Evolutionary conservation across 1,140 invertebrate genomes (phyloP), one percentile per base, ranked within the genome.

Genomic region (Potamilus streckersoni): DNA sequence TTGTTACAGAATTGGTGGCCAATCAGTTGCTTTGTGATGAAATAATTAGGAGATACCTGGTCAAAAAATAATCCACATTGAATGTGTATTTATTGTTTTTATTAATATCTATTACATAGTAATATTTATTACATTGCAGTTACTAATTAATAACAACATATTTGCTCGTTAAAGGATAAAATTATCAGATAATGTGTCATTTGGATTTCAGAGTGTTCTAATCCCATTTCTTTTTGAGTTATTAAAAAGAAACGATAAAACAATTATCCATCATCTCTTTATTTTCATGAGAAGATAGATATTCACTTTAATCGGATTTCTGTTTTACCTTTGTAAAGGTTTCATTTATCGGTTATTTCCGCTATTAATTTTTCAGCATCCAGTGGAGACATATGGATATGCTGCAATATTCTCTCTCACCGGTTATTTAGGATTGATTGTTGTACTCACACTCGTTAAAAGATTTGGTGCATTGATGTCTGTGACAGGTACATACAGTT

Each of bases 391-490:
- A 20, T 98, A 97, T 90, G 93, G 93, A 13, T 96, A 97, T 90
- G 94, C 94, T 68, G 91, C 96, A 63, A 90, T 98, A 16, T 96
- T 98, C 83, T 97, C 96, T 17, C 69, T 96, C 1, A 94, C 95
- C 57, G 97, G 97, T 2, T 99, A 98, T 88, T 90, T 97, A 78
- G 97, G 97, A 11, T 93, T 98, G 60, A 96, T 98, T 88, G 94
- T 97, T 65, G 96, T 98, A 2, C 90, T 98, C 11, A 95, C 95
- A 0, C 87, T 98, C 63, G 96, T 98, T 0, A 93, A 94, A 81
- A 93, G 93, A 27, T 94, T 94, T 88, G 97, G 97, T 20, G 97
- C 97, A 19, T 94, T 98, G 55, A 93, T 95, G 55, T 96, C 97
- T 12, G 97, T 97, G 3, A 98, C 96, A 19, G 96, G 97, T 55